Evolutionary conservation across 2,888 invertebrate genomes (phyloP).

Genomic region (Zhuqinia jingwanae): DNA sequence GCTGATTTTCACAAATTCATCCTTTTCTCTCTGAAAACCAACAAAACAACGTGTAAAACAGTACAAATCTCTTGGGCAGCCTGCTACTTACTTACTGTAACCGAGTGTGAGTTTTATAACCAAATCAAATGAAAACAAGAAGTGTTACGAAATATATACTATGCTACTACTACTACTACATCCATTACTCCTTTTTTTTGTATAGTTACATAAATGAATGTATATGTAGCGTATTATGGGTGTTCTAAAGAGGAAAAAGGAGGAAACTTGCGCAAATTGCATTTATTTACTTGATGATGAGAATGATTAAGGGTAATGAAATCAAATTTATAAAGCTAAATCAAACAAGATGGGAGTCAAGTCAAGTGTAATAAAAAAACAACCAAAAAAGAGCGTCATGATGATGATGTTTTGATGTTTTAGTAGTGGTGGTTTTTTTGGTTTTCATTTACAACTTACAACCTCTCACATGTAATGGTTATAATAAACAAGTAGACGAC

Average conservation of each 20-base stretch:
- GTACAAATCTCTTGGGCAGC: slow-evolving; percentile 69
- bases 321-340: slow-evolving; percentile 72
- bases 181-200: not conserved
- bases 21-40: slow-evolving; percentile 22
- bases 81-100: slow-evolving; percentile 1
- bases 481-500: slow-evolving; percentile 42
- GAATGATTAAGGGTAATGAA: slow-evolving; percentile 72
- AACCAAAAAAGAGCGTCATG: not conserved
- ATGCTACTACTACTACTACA: not conserved
- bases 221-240: no score
- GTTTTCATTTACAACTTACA: slow-evolving; percentile 15
- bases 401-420: not conserved
- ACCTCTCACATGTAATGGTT: not conserved
- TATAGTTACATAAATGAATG: not conserved
- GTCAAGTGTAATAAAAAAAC: slow-evolving; percentile 18
- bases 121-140: slow-evolving; percentile 66
- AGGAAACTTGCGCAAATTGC: slow-evolving; percentile 73
- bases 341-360: slow-evolving; percentile 66
- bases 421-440: not conserved
- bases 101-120: slow-evolving; percentile 25
- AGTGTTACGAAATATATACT: not conserved
- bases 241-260: slow-evolving; percentile 20
- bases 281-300: slow-evolving; percentile 73
- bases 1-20: slow-evolving; percentile 42
- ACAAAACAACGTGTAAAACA: slow-evolving; percentile 37